Evolutionary conservation across 2,888 invertebrate genomes (phyloP).

Genomic region (Molorchus minor): DNA sequence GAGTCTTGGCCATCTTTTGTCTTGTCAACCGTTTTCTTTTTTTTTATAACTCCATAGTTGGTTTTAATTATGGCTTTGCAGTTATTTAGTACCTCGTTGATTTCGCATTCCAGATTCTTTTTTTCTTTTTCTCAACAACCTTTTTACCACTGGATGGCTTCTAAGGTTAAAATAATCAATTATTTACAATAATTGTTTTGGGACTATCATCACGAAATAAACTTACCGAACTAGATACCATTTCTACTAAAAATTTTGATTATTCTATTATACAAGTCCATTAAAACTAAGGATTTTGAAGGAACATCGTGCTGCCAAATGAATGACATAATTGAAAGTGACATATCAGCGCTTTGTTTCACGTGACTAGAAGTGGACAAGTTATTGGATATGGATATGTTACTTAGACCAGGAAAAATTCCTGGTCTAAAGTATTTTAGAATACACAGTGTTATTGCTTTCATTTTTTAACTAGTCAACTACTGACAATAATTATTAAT

Average conservation of each 20-base stretch:
- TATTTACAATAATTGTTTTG: too few species aligned
- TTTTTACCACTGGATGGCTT: background rate
- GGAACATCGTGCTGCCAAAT: slow-evolving; percentile 23
- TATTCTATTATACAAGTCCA: slow-evolving; percentile 7
- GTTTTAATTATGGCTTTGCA: background rate
- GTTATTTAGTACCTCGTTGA: slow-evolving; percentile 5
- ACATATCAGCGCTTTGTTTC: too few species aligned
- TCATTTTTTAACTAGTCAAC: too few species aligned
- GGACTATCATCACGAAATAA: background rate
- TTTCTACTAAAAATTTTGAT: slow-evolving; percentile 17
- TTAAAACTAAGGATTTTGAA: slow-evolving; percentile 22
- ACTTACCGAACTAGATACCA: slow-evolving; percentile 12
- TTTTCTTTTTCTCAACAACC: background rate
- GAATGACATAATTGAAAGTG: slow-evolving; percentile 22
- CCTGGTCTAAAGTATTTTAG: too few species aligned
- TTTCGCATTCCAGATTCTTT: background rate
- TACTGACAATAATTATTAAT: too few species aligned
- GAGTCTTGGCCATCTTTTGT: background rate
- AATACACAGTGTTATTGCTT: too few species aligned
- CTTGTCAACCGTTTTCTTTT: background rate
- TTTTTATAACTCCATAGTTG: background rate
- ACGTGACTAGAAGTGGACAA: too few species aligned
- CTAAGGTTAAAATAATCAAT: background rate
- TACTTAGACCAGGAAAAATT: too few species aligned
- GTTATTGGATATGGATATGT: too few species aligned